Evolutionary conservation across 2,797 vertebrate genomes (phyloP).

Genomic region (Malacoraja senta): DNA sequence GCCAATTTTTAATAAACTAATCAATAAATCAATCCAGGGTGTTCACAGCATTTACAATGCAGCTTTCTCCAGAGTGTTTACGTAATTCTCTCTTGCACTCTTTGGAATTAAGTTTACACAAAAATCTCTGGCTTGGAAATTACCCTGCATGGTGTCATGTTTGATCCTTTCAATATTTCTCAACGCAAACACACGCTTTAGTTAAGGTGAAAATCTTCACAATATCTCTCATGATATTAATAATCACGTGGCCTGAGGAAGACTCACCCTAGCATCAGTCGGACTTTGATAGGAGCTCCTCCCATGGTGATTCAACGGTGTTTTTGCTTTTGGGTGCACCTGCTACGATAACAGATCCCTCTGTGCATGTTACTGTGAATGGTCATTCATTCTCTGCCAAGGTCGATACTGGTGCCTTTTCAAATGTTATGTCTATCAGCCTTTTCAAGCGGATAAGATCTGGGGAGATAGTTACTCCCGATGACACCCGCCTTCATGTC

Average conservation of each 20-base stretch:
- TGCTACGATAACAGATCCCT: too few relatives aligned
- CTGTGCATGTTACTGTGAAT: too few relatives aligned
- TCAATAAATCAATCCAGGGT: neutral
- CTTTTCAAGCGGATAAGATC: too few relatives aligned
- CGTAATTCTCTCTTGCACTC: neutral
- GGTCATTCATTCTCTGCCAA: too few relatives aligned
- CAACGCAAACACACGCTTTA: neutral
- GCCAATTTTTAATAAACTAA: neutral
- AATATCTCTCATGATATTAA: neutral
- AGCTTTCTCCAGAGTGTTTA: neutral
- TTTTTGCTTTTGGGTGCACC: too few relatives aligned
- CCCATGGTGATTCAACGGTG: too few relatives aligned
- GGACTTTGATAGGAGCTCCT: too few relatives aligned
- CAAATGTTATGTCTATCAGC: too few relatives aligned
- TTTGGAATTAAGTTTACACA: neutral
- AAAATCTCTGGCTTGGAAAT: neutral
- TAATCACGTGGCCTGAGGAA: neutral
- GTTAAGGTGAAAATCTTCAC: neutral
- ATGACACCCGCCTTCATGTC: too few relatives aligned
- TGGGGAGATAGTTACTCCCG: too few relatives aligned
- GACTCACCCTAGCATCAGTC: neutral
- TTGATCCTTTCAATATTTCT: neutral
- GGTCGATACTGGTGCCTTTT: too few relatives aligned
- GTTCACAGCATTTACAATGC: neutral
- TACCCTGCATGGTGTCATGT: neutral